A percentile compares a stretch with the other conserved stretches of the same genome.
phyloP scores from a whole-genome alignment of 1,140 invertebrate genomes.

The Hyles vespertilio region DNA sequence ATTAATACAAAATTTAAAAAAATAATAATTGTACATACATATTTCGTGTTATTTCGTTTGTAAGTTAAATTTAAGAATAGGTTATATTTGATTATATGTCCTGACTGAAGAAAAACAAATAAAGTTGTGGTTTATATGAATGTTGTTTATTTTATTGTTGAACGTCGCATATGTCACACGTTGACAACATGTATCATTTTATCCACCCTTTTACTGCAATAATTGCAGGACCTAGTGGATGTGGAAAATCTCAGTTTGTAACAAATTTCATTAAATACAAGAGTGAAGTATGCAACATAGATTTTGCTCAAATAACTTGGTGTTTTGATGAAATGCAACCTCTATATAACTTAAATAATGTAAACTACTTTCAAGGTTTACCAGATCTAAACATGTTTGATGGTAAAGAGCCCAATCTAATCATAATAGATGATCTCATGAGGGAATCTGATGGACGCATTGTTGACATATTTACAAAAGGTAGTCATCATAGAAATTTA shows the following conservation, averaged over 20 bases:
- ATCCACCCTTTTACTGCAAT: constrained; percentile 35
- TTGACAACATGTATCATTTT: too few species aligned
- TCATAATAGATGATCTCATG: constrained; percentile 64
- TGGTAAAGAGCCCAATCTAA: constrained; percentile 31
- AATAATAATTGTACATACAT: too few species aligned
- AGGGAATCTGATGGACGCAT: constrained; percentile 44
- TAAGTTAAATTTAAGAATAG: too few species aligned
- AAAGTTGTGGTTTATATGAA: too few species aligned
- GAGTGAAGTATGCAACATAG: constrained; percentile 23
- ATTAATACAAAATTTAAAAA: too few species aligned
- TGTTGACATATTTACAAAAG: constrained; percentile 34
- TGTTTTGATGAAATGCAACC: constrained; percentile 48
- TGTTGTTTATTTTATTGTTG: too few species aligned
- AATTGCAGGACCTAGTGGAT: constrained; percentile 29
- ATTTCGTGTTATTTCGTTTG: too few species aligned
- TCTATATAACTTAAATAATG: constrained; percentile 9
- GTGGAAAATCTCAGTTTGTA: constrained; percentile 41
- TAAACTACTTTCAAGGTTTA: constrained; percentile 37
- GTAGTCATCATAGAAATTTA: too few species aligned
- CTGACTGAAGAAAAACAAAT: too few species aligned
- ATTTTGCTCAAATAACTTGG: constrained; percentile 26
- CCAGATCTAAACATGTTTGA: constrained; percentile 39
- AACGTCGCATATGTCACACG: too few species aligned
- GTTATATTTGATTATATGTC: too few species aligned
- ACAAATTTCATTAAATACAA: constrained; percentile 23